Evolutionary conservation across 2,888 invertebrate species (phyloP).

Genomic region (Dermolepida albohirtum): DNA sequence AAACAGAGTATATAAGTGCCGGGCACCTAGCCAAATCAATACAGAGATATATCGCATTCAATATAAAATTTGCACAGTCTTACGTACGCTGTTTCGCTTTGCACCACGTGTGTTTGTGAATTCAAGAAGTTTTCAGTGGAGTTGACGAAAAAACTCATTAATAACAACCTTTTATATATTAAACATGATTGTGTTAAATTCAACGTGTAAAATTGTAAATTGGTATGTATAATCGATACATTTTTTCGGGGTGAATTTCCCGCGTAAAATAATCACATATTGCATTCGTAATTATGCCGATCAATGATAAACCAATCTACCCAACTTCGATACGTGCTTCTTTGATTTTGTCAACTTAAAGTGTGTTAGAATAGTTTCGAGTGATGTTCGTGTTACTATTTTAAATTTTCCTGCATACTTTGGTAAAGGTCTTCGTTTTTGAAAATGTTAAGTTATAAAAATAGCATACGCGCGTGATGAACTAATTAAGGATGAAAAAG

Average conservation of each 20-base stretch:
- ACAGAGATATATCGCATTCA: conserved; percentile 13
- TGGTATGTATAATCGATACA: conserved; percentile 26
- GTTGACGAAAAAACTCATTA: conserved; percentile 18
- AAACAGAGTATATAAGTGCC: conserved; percentile 30
- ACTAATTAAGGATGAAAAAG: neutral
- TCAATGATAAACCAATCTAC: conserved; percentile 4
- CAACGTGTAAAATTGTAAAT: conserved; percentile 31
- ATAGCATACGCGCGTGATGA: neutral
- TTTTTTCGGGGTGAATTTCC: conserved; percentile 22
- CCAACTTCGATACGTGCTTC: neutral
- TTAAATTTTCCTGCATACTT: neutral
- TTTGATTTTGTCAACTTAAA: neutral
- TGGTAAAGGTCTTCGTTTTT: conserved; percentile 10
- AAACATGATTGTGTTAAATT: conserved; percentile 41
- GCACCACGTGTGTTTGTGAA: conserved; percentile 15
- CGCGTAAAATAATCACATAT: conserved; percentile 13
- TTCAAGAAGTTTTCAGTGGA: conserved; percentile 9
- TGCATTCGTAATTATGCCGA: conserved; percentile 8
- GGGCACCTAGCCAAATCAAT: conserved; percentile 34
- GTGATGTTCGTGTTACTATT: conserved; percentile 7
- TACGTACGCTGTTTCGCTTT: neutral
- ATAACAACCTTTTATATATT: neutral
- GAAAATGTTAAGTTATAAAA: conserved; percentile 2
- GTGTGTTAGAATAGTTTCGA: neutral
- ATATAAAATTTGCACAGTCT: conserved; percentile 1